A percentile compares a stretch with the other conserved stretches of the same genome.
phyloP scores from a whole-genome alignment of 2,113 vertebrate species.

The Eubucco bourcierii region DNA sequence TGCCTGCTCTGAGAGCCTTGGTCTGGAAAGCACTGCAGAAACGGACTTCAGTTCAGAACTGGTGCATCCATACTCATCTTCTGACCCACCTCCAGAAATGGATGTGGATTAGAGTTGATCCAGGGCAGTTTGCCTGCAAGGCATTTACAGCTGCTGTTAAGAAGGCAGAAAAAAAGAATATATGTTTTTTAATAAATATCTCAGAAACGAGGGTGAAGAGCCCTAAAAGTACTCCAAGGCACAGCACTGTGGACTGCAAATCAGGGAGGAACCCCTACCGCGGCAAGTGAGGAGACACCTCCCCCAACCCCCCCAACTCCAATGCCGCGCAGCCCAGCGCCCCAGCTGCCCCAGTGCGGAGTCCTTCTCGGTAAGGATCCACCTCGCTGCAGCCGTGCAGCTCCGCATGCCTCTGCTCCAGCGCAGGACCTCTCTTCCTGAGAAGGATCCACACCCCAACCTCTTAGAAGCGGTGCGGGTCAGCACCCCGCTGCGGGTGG shows the following conservation, averaged over 20 bases:
- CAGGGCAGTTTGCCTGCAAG: neutral
- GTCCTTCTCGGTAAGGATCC: too few species aligned
- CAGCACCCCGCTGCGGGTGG: too few species aligned
- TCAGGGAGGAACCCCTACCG: neutral
- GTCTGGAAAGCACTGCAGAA: neutral
- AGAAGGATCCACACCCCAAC: too few species aligned
- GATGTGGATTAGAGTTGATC: neutral
- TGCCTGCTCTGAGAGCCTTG: neutral
- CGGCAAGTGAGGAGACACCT: neutral
- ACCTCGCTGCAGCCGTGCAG: too few species aligned
- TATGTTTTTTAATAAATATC: too few species aligned
- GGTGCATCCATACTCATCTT: rapidly evolving
- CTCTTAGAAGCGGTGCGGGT: too few species aligned
- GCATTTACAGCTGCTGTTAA: neutral
- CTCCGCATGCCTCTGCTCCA: too few species aligned
- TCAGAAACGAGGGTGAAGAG: neutral
- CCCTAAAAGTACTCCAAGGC: rapidly evolving
- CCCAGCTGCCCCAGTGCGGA: neutral
- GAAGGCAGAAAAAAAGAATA: neutral
- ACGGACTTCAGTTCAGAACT: neutral
- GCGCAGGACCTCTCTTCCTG: too few species aligned
- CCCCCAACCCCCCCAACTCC: neutral
- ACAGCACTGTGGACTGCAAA: rapidly evolving
- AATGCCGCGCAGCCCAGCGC: neutral
- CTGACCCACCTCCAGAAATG: neutral